Base-by-base conservation (phyloP, 2,797 vertebrate species). In the Gobionotothen gibberifrons region DNA sequence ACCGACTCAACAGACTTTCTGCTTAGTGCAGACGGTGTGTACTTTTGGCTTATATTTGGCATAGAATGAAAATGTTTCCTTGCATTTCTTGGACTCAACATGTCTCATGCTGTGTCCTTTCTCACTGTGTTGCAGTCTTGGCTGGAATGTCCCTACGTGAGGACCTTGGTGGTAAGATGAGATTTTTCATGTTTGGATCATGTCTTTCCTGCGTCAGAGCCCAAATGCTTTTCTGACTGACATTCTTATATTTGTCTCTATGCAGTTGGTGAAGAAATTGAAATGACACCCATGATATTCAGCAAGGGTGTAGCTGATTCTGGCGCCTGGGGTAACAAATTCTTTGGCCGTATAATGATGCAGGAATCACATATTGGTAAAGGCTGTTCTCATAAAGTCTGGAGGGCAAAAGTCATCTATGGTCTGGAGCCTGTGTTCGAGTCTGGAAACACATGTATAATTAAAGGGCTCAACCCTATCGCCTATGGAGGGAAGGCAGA, bases 181-280 rank as follows among this genome's bases (percentile, higher is more conserved):
- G 2, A 22, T 47, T 58, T 73, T 19, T 13, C 3, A 2, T 66
- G 9, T 73, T 61, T 32, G 53, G 9, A 63, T 74, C 0, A 11
- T 1, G 16, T 0, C 54, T 52, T 62, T 57, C 17, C 54, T 65
- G 3, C 0, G 2, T 56, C 9, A 40, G 13, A 49, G 21, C 42
- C 19, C 13, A 44, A 42, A 68, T 56, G 19, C 6, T 63, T 43
- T 56, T 59, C 55, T 75, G 4, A 67, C 36, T 49, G 0, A 1
- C 1, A 8, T 55, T 48, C 15, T 42, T 21, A 26, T 32, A 9
- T 44, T 71, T 1, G 62, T 55, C 13, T 81, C 12, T 44, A 10
- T 26, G 17, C 92, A 99, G 98, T 96, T 81, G 98, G 97, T 76
- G 97, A 99, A 85, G 98, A 99, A 93, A 97, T 99, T 1, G 98